A percentile compares a stretch with the other conserved stretches of the same genome.
These are phyloP conservation scores for Dicerorhinus sumatrensis DNA, from an alignment of 2,113 vertebrate species.

Conservation along the genomic window DNA sequence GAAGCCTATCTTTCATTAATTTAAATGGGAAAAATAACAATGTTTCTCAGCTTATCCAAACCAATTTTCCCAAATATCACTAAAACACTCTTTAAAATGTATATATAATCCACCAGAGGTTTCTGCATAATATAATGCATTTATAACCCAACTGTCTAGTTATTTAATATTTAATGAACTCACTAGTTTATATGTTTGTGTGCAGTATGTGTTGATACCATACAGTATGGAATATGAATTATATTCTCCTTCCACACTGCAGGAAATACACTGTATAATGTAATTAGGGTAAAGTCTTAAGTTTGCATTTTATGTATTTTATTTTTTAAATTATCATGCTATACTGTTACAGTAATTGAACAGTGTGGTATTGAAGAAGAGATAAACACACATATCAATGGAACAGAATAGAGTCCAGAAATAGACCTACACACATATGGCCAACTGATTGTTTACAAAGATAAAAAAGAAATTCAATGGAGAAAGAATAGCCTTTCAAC, in stretches of 20 bases:
- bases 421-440: not conserved
- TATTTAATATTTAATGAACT: not conserved
- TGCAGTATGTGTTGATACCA: not conserved
- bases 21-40: slow-evolving; percentile 15
- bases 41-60: not conserved
- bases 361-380: not conserved
- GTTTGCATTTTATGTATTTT: not conserved
- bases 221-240: not conserved
- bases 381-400: not conserved
- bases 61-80: not conserved
- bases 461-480: not conserved
- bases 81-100: not conserved
- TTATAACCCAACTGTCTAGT: not conserved
- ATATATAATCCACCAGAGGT: not conserved
- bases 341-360: not conserved
- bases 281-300: not conserved
- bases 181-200: not conserved
- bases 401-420: not conserved
- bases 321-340: not conserved
- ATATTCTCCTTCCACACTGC: not conserved
- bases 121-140: not conserved
- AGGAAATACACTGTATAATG: not conserved
- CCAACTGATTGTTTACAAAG: not conserved
- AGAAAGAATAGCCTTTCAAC: not conserved
- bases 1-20: not conserved